These are phyloP conservation scores for Cheilosia scutellata DNA, from an alignment of 2,888 invertebrate species.

Conservation along the genomic window DNA sequence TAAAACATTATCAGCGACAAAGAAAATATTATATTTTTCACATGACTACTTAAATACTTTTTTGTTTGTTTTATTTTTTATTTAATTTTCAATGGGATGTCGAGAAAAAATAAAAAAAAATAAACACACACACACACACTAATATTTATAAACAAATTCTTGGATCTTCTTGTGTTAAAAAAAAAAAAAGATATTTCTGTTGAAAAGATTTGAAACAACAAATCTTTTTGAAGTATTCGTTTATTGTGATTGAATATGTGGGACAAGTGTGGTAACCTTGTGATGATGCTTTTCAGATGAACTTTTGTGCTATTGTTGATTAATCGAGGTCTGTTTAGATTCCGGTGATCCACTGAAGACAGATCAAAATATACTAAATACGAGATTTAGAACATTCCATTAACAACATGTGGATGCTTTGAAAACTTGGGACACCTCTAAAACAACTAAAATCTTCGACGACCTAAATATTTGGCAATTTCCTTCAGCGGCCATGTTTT, in stretches of 20 bases:
- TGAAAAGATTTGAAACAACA: conserved; percentile 6
- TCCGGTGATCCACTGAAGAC: neutral
- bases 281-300: conserved; percentile 3
- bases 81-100: conserved; percentile 1
- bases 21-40: neutral
- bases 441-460: neutral
- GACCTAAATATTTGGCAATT: neutral
- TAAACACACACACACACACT: neutral
- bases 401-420: too few species aligned
- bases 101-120: neutral
- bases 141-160: conserved; percentile 12
- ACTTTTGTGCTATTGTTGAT: neutral
- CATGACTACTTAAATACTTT: conserved; percentile 4
- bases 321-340: neutral
- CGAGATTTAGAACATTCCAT: too few species aligned
- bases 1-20: neutral
- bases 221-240: conserved; percentile 7
- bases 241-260: conserved; percentile 21
- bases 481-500: neutral
- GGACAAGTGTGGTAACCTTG: conserved; percentile 29
- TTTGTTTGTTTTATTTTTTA: neutral
- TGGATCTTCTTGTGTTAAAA: conserved; percentile 4
- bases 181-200: conserved; percentile 1
- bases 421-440: neutral
- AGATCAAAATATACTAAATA: too few species aligned